phyloP scores from a whole-genome alignment of 2,888 invertebrate genomes.

The Tipula confusa region DNA sequence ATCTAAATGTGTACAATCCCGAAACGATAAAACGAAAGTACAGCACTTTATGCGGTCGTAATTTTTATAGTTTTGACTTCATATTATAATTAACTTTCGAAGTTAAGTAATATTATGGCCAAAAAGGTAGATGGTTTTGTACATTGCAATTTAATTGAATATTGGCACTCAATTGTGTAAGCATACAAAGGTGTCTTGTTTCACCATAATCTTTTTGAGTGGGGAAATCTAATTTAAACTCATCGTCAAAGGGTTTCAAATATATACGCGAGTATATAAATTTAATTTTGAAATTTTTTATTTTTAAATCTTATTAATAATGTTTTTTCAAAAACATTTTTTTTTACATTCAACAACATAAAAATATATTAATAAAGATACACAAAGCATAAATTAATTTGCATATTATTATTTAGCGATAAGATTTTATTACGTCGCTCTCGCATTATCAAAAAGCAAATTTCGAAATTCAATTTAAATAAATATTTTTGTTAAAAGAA shows the following conservation, averaged over 20 bases:
- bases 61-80: conserved; percentile 6
- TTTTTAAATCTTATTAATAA: conserved; percentile 4
- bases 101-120: neutral
- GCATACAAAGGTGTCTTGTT: neutral
- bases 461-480: neutral
- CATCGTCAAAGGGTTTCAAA: neutral
- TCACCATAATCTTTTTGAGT: neutral
- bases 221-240: neutral
- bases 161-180: neutral
- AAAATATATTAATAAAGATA: neutral
- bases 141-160: neutral
- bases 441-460: neutral
- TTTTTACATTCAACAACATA: neutral
- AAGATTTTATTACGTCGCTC: neutral
- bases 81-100: neutral
- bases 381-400: neutral
- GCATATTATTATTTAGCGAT: neutral
- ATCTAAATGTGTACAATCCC: no score
- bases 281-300: neutral
- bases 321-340: neutral
- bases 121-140: neutral
- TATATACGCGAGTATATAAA: no score
- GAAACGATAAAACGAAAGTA: neutral
- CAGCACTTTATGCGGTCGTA: neutral
- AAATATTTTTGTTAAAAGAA: neutral